Evolutionary conservation across 2,888 invertebrate species (phyloP).

Genomic region (Apamea epomidion): DNA sequence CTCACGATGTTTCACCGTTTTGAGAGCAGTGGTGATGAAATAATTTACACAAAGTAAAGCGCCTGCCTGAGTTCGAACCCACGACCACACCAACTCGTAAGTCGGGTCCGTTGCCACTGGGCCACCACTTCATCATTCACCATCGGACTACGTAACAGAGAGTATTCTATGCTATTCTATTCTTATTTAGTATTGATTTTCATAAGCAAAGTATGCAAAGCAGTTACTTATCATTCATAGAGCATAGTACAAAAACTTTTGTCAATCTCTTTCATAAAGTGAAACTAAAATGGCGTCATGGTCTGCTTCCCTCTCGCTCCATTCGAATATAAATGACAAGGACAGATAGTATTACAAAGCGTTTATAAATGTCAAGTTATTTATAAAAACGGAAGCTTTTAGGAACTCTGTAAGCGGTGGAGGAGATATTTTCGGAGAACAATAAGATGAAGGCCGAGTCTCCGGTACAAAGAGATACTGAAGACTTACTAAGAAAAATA

Average conservation of each 20-base stretch:
- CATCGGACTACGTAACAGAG: too few relatives aligned
- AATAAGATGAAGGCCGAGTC: constrained; percentile 17
- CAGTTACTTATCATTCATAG: background rate
- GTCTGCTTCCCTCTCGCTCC: background rate
- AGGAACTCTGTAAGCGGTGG: background rate
- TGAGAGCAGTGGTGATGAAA: too few relatives aligned
- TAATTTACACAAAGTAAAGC: too few relatives aligned
- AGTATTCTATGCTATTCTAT: background rate
- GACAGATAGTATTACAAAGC: background rate
- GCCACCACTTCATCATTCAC: too few relatives aligned
- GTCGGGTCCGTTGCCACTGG: too few relatives aligned
- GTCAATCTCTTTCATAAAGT: background rate
- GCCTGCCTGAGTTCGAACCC: too few relatives aligned
- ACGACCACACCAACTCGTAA: too few relatives aligned
- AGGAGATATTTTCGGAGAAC: constrained; percentile 5
- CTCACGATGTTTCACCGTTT: too few relatives aligned
- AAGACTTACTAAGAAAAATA: constrained; percentile 2
- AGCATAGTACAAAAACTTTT: background rate
- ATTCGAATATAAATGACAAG: background rate
- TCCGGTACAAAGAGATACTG: constrained; percentile 11
- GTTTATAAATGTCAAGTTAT: constrained; percentile 26
- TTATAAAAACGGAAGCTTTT: constrained; percentile 15
- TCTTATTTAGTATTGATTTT: background rate
- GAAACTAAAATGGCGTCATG: background rate
- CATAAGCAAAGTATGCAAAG: too few relatives aligned